Evolutionary conservation across 2,113 vertebrate genomes (phyloP).

Genomic region (Ascaphus truei): DNA sequence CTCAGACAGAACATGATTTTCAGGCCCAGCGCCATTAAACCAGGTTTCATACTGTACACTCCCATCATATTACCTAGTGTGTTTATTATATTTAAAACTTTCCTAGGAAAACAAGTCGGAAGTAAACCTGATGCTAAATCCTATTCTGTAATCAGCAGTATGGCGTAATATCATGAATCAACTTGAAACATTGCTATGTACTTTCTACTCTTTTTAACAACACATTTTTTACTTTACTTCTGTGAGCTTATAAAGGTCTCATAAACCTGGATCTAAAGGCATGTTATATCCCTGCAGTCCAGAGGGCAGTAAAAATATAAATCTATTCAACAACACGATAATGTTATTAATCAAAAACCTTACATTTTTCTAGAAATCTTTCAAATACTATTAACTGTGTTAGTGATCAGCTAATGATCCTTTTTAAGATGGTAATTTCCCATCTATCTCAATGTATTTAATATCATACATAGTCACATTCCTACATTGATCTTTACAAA

Average conservation of each 20-base stretch:
- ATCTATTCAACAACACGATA: constrained; percentile 16
- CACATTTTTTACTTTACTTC: constrained; percentile 13
- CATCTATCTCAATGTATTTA: constrained; percentile 36
- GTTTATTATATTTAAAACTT: no score
- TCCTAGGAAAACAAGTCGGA: no score
- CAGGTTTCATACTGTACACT: no score
- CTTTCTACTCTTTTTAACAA: constrained; percentile 1
- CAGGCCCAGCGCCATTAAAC: no score
- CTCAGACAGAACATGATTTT: no score
- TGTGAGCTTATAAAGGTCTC: not conserved
- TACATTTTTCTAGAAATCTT: constrained; percentile 13
- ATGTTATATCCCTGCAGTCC: constrained; percentile 8
- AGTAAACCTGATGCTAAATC: no score
- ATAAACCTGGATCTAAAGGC: constrained; percentile 21
- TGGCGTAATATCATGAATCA: no score
- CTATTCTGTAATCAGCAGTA: no score
- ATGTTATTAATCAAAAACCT: constrained; percentile 14
- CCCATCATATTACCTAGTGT: no score
- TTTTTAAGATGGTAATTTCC: constrained; percentile 11
- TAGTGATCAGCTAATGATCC: constrained; percentile 31
- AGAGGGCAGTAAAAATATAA: not conserved
- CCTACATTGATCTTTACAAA: constrained; percentile 21
- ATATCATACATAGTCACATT: constrained; percentile 17
- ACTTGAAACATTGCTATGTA: no score
- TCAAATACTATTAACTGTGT: constrained; percentile 24